These are phyloP conservation scores for Cygnus buccinator DNA, from an alignment of 2,113 vertebrate species.

Conservation along the genomic window DNA sequence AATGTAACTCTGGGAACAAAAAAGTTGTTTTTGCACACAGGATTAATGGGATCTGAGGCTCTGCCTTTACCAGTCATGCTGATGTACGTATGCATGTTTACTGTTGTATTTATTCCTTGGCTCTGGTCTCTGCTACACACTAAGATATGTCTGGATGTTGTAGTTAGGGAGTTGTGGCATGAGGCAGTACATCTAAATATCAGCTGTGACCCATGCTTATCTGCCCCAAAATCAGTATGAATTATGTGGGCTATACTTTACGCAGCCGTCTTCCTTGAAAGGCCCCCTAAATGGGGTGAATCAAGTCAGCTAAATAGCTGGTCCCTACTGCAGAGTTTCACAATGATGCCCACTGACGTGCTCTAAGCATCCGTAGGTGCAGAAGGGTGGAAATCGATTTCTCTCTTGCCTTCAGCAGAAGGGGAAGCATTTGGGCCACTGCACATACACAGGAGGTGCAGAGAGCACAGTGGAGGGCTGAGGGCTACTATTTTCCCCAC, in stretches of 20 bases:
- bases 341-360: neutral
- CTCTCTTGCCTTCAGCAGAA: neutral
- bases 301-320: neutral
- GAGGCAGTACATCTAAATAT: neutral
- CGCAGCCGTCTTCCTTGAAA: neutral
- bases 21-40: too few species aligned
- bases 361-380: neutral
- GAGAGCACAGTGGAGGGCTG: neutral
- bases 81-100: neutral
- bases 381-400: neutral
- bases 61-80: neutral
- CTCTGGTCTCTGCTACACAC: neutral
- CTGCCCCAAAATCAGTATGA: neutral
- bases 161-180: neutral
- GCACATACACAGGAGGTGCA: fast-evolving
- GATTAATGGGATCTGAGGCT: neutral
- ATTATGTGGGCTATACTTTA: neutral
- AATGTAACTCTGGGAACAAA: too few species aligned
- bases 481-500: neutral
- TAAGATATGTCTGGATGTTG: neutral
- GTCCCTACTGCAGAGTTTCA: neutral
- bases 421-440: neutral
- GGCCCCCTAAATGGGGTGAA: neutral
- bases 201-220: neutral
- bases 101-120: neutral